Percentiles rank a stretch among this genome's conserved stretches.
Conservation (phyloP, 2,113 vertebrate genomes). For the Poecile atricapillus region DNA sequence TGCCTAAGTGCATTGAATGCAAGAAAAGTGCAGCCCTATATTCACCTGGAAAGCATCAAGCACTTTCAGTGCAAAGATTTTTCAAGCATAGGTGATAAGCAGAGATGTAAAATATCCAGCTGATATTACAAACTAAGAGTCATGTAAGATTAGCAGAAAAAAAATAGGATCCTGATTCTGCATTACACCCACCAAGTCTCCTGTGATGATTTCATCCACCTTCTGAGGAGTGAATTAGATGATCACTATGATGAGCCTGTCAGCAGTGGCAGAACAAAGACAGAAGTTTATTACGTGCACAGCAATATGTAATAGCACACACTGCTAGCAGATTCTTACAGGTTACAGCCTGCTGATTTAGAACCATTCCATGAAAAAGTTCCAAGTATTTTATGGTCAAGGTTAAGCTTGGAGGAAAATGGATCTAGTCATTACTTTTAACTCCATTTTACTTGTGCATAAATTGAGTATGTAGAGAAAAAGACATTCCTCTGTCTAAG, state of each 20-base stretch:
- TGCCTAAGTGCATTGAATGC: background rate
- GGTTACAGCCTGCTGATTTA: background rate
- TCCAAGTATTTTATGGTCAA: background rate
- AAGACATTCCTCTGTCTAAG: background rate
- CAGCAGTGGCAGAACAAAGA: background rate
- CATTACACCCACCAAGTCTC: background rate
- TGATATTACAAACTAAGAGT: background rate
- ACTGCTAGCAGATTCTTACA: background rate
- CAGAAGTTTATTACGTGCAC: background rate
- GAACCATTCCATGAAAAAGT: background rate
- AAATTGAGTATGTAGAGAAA: background rate
- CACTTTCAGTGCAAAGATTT: background rate
- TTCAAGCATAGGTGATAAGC: background rate
- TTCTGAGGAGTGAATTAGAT: constrained; percentile 6
- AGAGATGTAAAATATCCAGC: constrained; percentile 17
- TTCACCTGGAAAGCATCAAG: background rate
- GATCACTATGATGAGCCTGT: background rate
- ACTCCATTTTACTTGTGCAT: background rate
- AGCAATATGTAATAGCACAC: background rate
- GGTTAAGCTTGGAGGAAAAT: background rate
- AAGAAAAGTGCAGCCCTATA: background rate
- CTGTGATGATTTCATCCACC: background rate
- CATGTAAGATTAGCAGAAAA: background rate
- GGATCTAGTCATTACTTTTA: background rate
- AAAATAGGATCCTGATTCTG: background rate